Evolutionary conservation across 2,113 vertebrate species (phyloP).

Genomic region (Delphinus delphis): DNA sequence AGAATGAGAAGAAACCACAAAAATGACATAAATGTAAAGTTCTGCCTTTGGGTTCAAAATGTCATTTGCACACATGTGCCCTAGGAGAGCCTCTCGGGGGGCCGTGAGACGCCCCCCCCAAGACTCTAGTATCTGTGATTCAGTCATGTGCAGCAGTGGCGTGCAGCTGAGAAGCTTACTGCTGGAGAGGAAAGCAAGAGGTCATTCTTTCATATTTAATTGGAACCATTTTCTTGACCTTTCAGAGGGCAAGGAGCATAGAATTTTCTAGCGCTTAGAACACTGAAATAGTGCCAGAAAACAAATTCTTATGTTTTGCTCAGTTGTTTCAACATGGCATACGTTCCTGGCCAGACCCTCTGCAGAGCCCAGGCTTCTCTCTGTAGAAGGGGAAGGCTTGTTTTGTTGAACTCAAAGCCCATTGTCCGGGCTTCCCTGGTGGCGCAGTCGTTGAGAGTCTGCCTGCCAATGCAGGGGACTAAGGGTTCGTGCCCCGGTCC

Average conservation of each 20-base stretch:
- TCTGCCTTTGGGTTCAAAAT: slow-evolving; percentile 4
- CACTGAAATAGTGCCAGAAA: neutral
- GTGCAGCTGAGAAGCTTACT: neutral
- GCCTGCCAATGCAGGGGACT: too few relatives aligned
- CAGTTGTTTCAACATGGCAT: neutral
- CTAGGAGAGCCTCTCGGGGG: neutral
- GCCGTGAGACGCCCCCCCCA: neutral
- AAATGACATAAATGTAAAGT: neutral
- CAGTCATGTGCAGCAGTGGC: neutral
- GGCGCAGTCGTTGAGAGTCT: too few relatives aligned
- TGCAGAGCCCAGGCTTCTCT: neutral
- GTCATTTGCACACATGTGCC: neutral
- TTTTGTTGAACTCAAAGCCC: neutral
- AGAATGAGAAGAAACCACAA: neutral
- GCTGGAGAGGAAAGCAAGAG: neutral
- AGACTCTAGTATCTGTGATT: neutral
- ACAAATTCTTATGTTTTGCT: neutral
- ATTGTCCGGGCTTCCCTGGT: neutral
- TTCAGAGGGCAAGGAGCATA: neutral
- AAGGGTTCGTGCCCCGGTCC: too few relatives aligned
- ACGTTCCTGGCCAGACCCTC: neutral
- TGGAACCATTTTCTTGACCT: neutral
- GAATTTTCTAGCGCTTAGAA: neutral
- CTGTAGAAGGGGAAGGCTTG: neutral
- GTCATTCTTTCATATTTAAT: neutral